A percentile compares a stretch with the other conserved stretches of the same genome.
Evolutionary conservation across 1,140 invertebrate species (phyloP).

Genomic region (Sminthurides bifidus): DNA sequence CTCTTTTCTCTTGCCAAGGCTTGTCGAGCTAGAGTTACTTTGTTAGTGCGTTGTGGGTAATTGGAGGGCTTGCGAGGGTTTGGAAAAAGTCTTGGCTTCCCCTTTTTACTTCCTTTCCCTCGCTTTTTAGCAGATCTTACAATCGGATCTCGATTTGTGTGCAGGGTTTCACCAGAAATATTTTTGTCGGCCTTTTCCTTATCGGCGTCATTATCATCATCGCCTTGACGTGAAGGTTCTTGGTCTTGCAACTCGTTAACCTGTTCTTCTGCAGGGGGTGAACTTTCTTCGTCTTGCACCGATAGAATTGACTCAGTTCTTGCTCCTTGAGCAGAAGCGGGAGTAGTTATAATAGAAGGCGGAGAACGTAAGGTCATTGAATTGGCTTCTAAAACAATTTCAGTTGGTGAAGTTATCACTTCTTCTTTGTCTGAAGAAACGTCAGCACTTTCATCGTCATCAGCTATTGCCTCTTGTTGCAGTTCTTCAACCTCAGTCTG

Average conservation of each 20-base stretch:
- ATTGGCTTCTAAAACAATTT: neutral
- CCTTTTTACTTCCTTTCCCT: slow-evolving; percentile 5
- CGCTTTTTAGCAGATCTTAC: too few relatives aligned
- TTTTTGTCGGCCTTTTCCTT: too few relatives aligned
- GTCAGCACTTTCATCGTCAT: neutral
- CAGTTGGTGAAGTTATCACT: too few relatives aligned
- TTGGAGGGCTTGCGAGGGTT: slow-evolving; percentile 20
- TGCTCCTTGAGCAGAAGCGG: slow-evolving; percentile 3
- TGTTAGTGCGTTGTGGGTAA: slow-evolving; percentile 29
- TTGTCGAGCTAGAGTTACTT: slow-evolving; percentile 27
- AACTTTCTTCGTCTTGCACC: neutral
- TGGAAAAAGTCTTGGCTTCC: slow-evolving; percentile 5
- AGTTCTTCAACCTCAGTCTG: neutral
- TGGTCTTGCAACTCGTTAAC: neutral
- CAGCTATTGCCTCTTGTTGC: neutral
- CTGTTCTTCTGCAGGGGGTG: neutral
- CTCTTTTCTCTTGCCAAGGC: slow-evolving; percentile 28
- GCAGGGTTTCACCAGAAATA: too few relatives aligned
- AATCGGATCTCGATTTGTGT: neutral
- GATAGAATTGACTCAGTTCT: neutral
- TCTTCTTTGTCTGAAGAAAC: neutral
- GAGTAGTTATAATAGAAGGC: slow-evolving; percentile 2
- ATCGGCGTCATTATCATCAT: neutral
- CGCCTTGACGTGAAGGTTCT: neutral
- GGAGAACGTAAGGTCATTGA: neutral